Evolutionary conservation across 2,888 invertebrate genomes (phyloP).

Genomic region (Vesta saturnalis): DNA sequence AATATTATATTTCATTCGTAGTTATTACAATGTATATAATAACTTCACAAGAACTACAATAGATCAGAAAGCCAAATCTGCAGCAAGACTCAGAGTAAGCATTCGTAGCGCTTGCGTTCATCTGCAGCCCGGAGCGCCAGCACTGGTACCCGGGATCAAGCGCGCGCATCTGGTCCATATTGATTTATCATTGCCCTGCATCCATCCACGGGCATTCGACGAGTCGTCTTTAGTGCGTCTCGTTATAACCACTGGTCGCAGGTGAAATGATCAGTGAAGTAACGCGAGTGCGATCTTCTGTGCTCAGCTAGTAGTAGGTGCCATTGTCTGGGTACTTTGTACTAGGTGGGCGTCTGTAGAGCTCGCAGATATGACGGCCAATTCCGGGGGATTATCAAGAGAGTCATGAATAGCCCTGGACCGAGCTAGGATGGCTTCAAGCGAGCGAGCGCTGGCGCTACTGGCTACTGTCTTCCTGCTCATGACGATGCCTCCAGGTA

Average conservation of each 20-base stretch:
- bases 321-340: slow-evolving; percentile 43
- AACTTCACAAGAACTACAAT: background rate
- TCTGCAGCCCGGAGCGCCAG: slow-evolving; percentile 60
- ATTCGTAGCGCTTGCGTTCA: slow-evolving; percentile 57
- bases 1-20: no score
- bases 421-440: slow-evolving; percentile 59
- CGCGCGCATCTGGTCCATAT: slow-evolving; percentile 52
- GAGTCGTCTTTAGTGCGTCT: slow-evolving; percentile 45
- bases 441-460: slow-evolving; percentile 57
- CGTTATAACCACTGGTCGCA: slow-evolving; percentile 45
- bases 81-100: slow-evolving; percentile 15
- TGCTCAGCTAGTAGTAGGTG: slow-evolving; percentile 58
- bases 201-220: slow-evolving; percentile 37
- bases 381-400: slow-evolving; percentile 57
- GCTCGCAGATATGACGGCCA: slow-evolving; percentile 58
- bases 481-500: slow-evolving; percentile 61
- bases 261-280: slow-evolving; percentile 55
- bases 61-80: background rate
- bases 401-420: slow-evolving; percentile 56
- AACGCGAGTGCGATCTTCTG: slow-evolving; percentile 53
- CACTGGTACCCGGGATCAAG: slow-evolving; percentile 66
- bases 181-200: slow-evolving; percentile 47
- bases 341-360: slow-evolving; percentile 48
- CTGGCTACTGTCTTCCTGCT: slow-evolving; percentile 60
- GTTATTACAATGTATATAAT: no score